A percentile compares a stretch with the other conserved stretches of the same genome.
Conservation (phyloP, 1,140 invertebrate genomes). For the Alviniconcha marisindica region DNA sequence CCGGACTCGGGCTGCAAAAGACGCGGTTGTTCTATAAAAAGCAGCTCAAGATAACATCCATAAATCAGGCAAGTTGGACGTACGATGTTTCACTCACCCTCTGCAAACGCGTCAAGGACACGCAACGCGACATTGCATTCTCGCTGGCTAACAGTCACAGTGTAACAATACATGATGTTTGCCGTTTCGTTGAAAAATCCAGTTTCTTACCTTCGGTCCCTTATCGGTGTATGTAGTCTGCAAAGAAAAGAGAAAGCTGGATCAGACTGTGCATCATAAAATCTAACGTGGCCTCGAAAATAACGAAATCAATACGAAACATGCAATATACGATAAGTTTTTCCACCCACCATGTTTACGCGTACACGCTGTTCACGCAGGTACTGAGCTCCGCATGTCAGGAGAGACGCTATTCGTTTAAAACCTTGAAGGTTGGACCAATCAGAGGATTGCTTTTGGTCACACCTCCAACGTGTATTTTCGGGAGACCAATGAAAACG, state of each 20-base stretch:
- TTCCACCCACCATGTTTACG: no score
- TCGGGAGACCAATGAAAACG: no score
- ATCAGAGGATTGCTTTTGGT: no score
- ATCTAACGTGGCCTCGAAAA: no score
- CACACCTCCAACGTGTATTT: no score
- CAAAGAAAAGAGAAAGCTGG: slow-evolving; percentile 53
- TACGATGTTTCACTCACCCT: no score
- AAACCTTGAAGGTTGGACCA: no score
- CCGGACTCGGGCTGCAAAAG: slow-evolving; percentile 85
- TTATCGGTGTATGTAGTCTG: slow-evolving; percentile 87
- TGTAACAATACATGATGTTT: background rate
- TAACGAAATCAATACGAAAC: no score
- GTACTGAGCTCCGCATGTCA: no score
- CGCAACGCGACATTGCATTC: background rate
- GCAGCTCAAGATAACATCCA: background rate
- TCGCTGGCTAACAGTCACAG: background rate
- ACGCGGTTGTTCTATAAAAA: background rate
- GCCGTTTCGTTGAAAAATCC: background rate
- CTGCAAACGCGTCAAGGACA: background rate
- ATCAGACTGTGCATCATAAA: background rate
- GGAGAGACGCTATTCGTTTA: no score
- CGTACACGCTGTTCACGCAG: no score
- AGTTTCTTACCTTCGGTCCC: slow-evolving; percentile 84
- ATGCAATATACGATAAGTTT: no score
- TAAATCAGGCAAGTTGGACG: background rate